These are phyloP conservation scores for Aspidapion aeneum DNA, from an alignment of 2,888 invertebrate species.

Conservation along the genomic window DNA sequence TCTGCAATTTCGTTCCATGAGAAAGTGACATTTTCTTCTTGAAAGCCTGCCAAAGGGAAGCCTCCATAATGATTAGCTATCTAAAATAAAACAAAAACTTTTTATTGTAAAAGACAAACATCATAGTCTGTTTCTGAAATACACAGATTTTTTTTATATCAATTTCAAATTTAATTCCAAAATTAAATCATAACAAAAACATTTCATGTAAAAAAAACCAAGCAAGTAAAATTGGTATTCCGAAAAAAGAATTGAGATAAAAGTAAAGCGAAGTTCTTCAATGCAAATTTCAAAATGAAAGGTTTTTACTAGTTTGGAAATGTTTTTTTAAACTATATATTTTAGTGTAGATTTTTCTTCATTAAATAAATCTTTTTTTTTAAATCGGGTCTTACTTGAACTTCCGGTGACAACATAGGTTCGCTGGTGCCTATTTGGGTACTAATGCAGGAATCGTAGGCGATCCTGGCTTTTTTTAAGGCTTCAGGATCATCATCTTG, in stretches of 20 bases:
- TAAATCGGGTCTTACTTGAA: constrained; percentile 24
- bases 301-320: too few relatives aligned
- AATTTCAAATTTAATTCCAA: too few relatives aligned
- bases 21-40: constrained; percentile 13
- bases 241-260: too few relatives aligned
- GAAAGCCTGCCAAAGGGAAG: constrained; percentile 39
- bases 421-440: constrained; percentile 26
- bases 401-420: constrained; percentile 36
- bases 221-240: too few relatives aligned
- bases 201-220: too few relatives aligned
- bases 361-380: too few relatives aligned
- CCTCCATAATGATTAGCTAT: constrained; percentile 39
- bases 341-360: too few relatives aligned
- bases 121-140: not conserved
- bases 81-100: constrained; percentile 10
- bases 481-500: constrained; percentile 37
- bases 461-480: constrained; percentile 42
- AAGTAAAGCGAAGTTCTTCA: too few relatives aligned
- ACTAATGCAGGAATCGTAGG: constrained; percentile 42
- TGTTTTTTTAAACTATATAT: too few relatives aligned
- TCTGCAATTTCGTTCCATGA: constrained; percentile 42
- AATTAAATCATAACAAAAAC: too few relatives aligned
- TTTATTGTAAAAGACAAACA: not conserved
- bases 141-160: too few relatives aligned
- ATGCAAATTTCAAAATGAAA: too few relatives aligned